Percentiles rank a stretch among this genome's conserved stretches.
These are phyloP conservation scores for Ceyx cyanopectus DNA, from an alignment of 2,113 vertebrate species.

Conservation along the genomic window DNA sequence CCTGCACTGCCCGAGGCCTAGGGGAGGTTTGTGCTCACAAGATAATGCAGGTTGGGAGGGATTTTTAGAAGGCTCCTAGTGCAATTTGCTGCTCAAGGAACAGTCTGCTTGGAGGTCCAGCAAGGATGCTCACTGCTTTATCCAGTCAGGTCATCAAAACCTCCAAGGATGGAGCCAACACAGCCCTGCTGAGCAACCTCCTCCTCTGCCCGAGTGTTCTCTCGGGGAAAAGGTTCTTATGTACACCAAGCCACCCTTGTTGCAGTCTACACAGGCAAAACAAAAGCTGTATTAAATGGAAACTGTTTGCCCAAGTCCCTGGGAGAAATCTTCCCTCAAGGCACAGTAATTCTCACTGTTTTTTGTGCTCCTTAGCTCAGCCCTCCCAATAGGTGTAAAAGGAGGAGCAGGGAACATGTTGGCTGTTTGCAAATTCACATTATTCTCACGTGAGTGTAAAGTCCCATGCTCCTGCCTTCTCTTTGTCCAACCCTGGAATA, in stretches of 20 bases:
- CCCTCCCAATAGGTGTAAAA: not conserved
- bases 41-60: no score
- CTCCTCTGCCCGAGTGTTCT: not conserved
- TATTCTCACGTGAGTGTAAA: not conserved
- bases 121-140: not conserved
- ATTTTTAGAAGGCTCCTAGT: no score
- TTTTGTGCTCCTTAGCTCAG: not conserved
- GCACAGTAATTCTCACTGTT: not conserved
- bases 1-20: no score
- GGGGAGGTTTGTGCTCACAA: no score
- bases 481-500: no score
- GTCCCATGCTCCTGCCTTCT: no score
- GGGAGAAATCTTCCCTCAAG: not conserved
- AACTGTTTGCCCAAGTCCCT: not conserved
- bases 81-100: not conserved
- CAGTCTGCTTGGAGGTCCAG: not conserved
- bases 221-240: not conserved
- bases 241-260: not conserved
- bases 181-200: not conserved
- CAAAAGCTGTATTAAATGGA: not conserved
- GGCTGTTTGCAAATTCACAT: not conserved
- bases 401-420: not conserved
- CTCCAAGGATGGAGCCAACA: not conserved
- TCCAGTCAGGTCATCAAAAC: not conserved
- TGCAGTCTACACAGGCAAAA: not conserved